Evolutionary conservation across 2,888 invertebrate genomes (phyloP).

Genomic region (Andricus quercusramuli): DNA sequence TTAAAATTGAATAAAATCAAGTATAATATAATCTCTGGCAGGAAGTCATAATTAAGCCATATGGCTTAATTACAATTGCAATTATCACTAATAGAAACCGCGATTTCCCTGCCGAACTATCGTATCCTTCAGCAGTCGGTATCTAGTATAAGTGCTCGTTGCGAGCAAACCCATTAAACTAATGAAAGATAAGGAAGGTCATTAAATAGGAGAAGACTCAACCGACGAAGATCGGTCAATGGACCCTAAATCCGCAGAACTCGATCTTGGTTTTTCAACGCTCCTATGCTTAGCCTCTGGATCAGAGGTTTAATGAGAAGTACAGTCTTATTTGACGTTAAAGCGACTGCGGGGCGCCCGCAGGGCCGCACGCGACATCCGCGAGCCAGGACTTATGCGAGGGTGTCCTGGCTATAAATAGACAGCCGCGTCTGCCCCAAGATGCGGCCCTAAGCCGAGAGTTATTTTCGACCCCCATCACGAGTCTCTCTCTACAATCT

Average conservation of each 20-base stretch:
- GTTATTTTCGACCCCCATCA: constrained; percentile 68
- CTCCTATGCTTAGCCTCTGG: constrained; percentile 43
- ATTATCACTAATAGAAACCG: too few species aligned
- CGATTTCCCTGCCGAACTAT: constrained; percentile 12
- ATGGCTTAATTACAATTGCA: too few species aligned
- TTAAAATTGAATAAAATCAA: constrained; percentile 15
- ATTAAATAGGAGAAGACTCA: constrained; percentile 42
- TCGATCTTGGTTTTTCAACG: constrained; percentile 41
- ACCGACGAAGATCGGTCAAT: constrained; percentile 60
- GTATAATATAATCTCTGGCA: neutral
- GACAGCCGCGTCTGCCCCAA: constrained; percentile 61
- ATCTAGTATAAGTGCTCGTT: constrained; percentile 6
- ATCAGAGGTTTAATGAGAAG: constrained; percentile 57
- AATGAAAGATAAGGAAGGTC: constrained; percentile 4
- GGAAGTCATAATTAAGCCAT: neutral
- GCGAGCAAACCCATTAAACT: constrained; percentile 4
- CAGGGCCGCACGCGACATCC: constrained; percentile 67
- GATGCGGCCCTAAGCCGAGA: constrained; percentile 72
- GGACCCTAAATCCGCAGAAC: constrained; percentile 56
- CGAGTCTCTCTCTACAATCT: constrained; percentile 69
- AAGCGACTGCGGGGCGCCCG: constrained; percentile 55
- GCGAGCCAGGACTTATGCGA: constrained; percentile 51
- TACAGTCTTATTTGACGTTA: constrained; percentile 63
- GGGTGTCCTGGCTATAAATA: constrained; percentile 69
- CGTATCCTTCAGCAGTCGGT: constrained; percentile 21